phyloP scores from a whole-genome alignment of 2,797 vertebrate genomes.

The Cephalopachus bancanus region DNA sequence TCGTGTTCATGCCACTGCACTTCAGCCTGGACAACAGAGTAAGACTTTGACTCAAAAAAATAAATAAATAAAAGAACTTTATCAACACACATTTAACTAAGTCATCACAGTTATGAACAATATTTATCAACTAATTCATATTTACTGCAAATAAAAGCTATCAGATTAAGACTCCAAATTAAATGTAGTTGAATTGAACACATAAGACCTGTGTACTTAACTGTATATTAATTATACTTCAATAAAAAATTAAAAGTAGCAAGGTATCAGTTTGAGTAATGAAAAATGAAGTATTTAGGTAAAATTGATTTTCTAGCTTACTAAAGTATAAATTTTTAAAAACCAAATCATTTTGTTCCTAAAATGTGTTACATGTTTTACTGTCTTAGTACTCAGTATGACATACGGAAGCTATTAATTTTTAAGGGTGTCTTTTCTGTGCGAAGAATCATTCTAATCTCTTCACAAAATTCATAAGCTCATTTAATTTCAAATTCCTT shows the following conservation, averaged over 20 bases:
- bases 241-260: constrained; percentile 6
- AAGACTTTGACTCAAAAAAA: neutral
- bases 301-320: constrained; percentile 33
- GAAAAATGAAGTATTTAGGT: constrained; percentile 23
- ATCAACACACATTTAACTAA: constrained; percentile 19
- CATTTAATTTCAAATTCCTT: constrained; percentile 48
- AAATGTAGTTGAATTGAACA: neutral
- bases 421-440: neutral
- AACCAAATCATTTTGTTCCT: neutral
- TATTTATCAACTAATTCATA: neutral
- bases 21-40: neutral
- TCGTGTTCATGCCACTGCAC: neutral
- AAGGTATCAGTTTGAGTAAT: constrained; percentile 5
- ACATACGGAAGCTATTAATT: neutral
- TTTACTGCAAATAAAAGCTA: constrained; percentile 10
- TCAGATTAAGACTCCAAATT: constrained; percentile 33
- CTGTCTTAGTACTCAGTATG: neutral
- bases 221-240: neutral
- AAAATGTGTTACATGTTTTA: neutral
- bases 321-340: neutral
- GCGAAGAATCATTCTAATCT: neutral
- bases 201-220: neutral
- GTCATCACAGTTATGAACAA: neutral
- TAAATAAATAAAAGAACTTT: neutral
- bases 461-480: constrained; percentile 24